A percentile compares a stretch with the other conserved stretches of the same genome.
Conservation (phyloP, 1,140 invertebrate species). For the Diabrotica virgifera region DNA sequence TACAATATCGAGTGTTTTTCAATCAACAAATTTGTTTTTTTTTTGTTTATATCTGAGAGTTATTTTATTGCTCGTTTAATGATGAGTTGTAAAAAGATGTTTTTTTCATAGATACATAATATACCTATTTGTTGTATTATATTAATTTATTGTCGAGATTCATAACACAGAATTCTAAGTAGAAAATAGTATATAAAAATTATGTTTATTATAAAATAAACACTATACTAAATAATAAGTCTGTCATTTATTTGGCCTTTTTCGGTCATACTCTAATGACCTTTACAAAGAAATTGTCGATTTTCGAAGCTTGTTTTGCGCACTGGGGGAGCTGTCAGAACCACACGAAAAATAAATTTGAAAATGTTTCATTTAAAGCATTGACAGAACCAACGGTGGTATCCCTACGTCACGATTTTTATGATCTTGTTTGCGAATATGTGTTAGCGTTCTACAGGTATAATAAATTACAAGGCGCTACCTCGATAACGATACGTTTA, state of each 20-base stretch:
- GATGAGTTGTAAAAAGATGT: too few species aligned
- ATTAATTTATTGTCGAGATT: too few species aligned
- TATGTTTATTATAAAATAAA: not conserved
- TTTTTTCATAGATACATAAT: too few species aligned
- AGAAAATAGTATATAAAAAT: not conserved
- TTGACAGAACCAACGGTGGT: not conserved
- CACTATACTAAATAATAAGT: too few species aligned
- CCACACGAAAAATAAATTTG: not conserved
- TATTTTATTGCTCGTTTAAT: too few species aligned
- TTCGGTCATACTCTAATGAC: not conserved
- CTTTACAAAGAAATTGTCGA: not conserved
- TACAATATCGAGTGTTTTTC: too few species aligned
- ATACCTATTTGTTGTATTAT: too few species aligned
- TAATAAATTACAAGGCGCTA: constrained; percentile 4
- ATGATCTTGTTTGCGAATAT: constrained; percentile 9
- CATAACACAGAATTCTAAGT: too few species aligned
- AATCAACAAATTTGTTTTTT: too few species aligned
- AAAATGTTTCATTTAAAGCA: not conserved
- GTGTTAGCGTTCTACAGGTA: not conserved
- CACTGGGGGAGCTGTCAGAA: not conserved
- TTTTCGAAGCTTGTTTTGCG: not conserved
- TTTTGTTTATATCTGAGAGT: too few species aligned
- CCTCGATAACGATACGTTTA: constrained; percentile 7
- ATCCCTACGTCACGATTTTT: constrained; percentile 3
- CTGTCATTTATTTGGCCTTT: not conserved